These are phyloP conservation scores for Dissostichus mawsoni DNA, from an alignment of 2,113 vertebrate species.

Conservation along the genomic window DNA sequence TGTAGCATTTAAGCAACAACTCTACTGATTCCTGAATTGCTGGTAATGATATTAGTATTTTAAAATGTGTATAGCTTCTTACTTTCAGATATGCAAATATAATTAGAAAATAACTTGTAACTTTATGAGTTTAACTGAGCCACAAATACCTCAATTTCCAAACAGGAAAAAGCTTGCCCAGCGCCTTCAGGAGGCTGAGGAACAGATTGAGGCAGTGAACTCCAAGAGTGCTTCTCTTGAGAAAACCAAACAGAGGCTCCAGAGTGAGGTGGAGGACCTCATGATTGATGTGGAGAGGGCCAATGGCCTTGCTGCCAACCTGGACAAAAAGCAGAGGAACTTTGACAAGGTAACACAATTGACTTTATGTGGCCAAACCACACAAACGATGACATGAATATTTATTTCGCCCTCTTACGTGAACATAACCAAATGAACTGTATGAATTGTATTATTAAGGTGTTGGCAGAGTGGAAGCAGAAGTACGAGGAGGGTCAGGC, in stretches of 20 bases:
- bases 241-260: constrained; percentile 75
- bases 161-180: constrained; percentile 65
- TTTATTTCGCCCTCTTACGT: not conserved
- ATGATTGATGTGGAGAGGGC: constrained; percentile 71
- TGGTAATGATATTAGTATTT: not conserved
- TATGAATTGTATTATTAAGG: too few species aligned
- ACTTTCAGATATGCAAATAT: too few species aligned
- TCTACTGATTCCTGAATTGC: too few species aligned
- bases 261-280: constrained; percentile 77
- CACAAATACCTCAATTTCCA: not conserved
- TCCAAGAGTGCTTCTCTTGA: constrained; percentile 76
- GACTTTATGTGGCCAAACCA: not conserved
- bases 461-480: too few species aligned
- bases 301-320: constrained; percentile 22
- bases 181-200: constrained; percentile 73
- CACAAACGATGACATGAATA: constrained; percentile 22
- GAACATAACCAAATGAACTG: not conserved
- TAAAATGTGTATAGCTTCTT: not conserved
- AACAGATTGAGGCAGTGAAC: constrained; percentile 72
- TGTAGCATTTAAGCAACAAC: constrained; percentile 5
- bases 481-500: not conserved
- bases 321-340: constrained; percentile 75
- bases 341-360: constrained; percentile 64
- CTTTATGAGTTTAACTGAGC: not conserved
- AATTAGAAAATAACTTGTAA: not conserved